Conservation (phyloP, 1,140 invertebrate genomes). For the Heliothis subflexa region DNA sequence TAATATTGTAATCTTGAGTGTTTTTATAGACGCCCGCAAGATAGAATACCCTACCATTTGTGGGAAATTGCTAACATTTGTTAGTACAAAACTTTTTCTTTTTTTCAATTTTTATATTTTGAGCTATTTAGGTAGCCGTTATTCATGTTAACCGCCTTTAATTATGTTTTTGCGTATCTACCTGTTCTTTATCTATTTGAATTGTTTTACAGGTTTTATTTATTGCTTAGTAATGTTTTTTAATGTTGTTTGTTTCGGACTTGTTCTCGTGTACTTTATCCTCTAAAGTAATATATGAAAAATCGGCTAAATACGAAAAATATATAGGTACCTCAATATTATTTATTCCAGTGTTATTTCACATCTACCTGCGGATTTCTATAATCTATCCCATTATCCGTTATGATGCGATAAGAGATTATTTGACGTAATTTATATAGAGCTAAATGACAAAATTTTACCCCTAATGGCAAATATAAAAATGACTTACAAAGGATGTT, state of each 20-base stretch:
- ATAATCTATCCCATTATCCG: too few relatives aligned
- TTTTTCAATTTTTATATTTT: slow-evolving; percentile 28
- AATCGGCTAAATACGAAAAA: too few relatives aligned
- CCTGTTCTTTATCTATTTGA: slow-evolving; percentile 5
- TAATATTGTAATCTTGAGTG: slow-evolving; percentile 34
- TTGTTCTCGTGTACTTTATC: too few relatives aligned
- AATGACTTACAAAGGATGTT: slow-evolving; percentile 17
- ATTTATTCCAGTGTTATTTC: too few relatives aligned
- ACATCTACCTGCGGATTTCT: too few relatives aligned
- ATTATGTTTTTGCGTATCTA: not conserved
- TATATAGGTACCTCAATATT: too few relatives aligned
- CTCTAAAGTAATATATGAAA: too few relatives aligned
- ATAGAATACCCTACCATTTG: slow-evolving; percentile 29
- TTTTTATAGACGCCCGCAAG: slow-evolving; percentile 29
- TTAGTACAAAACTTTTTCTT: slow-evolving; percentile 8
- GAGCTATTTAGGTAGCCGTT: slow-evolving; percentile 1
- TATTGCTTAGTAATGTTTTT: not conserved
- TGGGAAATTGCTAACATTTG: slow-evolving; percentile 30
- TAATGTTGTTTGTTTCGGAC: not conserved
- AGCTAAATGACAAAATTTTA: not conserved
- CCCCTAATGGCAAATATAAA: not conserved
- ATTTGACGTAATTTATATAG: too few relatives aligned
- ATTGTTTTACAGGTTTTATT: not conserved
- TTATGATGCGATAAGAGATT: too few relatives aligned
- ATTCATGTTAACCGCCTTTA: not conserved